Conservation (phyloP, 2,888 invertebrate species). For the Gnatocerus cornutus region DNA sequence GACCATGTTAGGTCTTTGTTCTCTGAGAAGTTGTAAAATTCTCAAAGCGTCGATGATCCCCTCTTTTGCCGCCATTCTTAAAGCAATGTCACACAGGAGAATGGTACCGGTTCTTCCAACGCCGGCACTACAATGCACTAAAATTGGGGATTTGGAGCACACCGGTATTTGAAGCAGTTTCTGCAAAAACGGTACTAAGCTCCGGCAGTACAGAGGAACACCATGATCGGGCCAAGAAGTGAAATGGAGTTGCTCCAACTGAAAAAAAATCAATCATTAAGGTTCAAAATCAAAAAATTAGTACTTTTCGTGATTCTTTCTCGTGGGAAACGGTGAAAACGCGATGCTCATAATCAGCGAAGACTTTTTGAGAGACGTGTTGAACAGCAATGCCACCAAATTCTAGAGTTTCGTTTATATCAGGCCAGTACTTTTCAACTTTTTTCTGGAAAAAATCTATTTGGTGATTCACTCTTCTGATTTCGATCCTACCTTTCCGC, state of each 20-base stretch:
- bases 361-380: slow-evolving; percentile 61
- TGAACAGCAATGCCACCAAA: slow-evolving; percentile 66
- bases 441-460: slow-evolving; percentile 69
- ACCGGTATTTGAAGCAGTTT: neutral
- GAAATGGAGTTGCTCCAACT: slow-evolving; percentile 72
- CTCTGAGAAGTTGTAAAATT: slow-evolving; percentile 57
- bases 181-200: slow-evolving; percentile 62
- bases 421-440: slow-evolving; percentile 74
- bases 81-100: slow-evolving; percentile 74
- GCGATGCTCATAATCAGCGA: slow-evolving; percentile 65
- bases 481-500: slow-evolving; percentile 67
- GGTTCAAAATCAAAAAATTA: no score
- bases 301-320: slow-evolving; percentile 64
- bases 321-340: slow-evolving; percentile 62
- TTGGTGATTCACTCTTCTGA: slow-evolving; percentile 70
- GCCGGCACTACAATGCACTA: slow-evolving; percentile 77
- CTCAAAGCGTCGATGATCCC: slow-evolving; percentile 47
- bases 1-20: slow-evolving; percentile 68
- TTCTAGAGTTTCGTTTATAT: slow-evolving; percentile 66
- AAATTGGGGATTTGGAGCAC: slow-evolving; percentile 31
- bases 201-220: slow-evolving; percentile 67
- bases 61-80: slow-evolving; percentile 71
- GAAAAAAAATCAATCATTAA: slow-evolving; percentile 26
- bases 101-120: slow-evolving; percentile 77
- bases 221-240: slow-evolving; percentile 74